A percentile compares a stretch with the other conserved stretches of the same genome.
Conservation (phyloP, 2,888 invertebrate genomes). For the Acronicta psi region DNA sequence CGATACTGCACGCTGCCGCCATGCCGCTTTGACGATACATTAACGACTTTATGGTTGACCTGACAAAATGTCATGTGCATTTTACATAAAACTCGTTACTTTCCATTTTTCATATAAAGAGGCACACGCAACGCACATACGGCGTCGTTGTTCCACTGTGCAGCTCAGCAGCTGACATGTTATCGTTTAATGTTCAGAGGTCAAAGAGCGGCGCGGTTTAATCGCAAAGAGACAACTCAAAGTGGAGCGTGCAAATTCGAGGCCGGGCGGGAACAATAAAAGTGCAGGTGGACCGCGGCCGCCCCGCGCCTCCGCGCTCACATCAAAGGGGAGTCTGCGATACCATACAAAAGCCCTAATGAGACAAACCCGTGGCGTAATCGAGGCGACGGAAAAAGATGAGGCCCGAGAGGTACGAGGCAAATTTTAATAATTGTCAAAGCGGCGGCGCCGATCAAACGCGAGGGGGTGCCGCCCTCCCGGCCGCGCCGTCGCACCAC, state of each 20-base stretch:
- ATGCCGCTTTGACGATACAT: conserved; percentile 31
- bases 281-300: conserved; percentile 86
- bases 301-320: conserved; percentile 73
- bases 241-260: conserved; percentile 87
- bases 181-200: conserved; percentile 68
- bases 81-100: conserved; percentile 46
- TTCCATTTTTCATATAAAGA: conserved; percentile 32
- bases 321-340: conserved; percentile 86
- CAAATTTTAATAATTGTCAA: conserved; percentile 90
- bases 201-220: conserved; percentile 75
- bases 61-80: conserved; percentile 46
- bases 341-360: conserved; percentile 89
- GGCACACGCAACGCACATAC: conserved; percentile 23
- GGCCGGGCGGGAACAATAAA: conserved; percentile 84
- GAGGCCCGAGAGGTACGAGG: conserved; percentile 88
- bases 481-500: conserved; percentile 45
- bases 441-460: conserved; percentile 89
- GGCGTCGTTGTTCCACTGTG: conserved; percentile 15
- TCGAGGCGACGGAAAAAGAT: conserved; percentile 89
- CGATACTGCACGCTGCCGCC: conserved; percentile 39
- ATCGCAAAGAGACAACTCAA: conserved; percentile 84
- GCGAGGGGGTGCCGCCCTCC: conserved; percentile 70
- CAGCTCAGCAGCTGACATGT: conserved; percentile 55
- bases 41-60: conserved; percentile 41
- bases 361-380: conserved; percentile 89